A percentile compares a stretch with the other conserved stretches of the same genome.
Evolutionary conservation across 2,113 vertebrate species (phyloP).

Genomic region (Perca schrenkii): DNA sequence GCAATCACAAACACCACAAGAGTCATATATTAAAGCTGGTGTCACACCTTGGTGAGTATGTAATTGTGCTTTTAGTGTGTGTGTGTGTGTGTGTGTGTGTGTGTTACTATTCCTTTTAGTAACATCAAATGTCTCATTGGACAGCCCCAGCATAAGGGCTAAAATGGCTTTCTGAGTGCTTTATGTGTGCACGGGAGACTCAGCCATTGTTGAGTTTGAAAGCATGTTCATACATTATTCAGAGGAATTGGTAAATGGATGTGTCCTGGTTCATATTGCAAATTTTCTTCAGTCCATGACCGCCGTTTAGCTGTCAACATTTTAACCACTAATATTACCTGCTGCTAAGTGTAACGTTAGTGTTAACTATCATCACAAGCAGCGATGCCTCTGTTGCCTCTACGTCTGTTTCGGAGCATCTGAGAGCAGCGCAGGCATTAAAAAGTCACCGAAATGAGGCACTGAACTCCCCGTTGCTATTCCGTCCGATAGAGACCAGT

Average conservation of each 20-base stretch:
- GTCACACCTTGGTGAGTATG: conserved; percentile 39
- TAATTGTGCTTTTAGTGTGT: conserved; percentile 17
- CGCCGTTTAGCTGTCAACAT: too few relatives aligned
- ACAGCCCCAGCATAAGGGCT: conserved; percentile 32
- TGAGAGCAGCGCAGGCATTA: too few relatives aligned
- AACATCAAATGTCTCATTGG: conserved; percentile 71
- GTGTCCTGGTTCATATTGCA: conserved; percentile 37
- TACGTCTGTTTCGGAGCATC: too few relatives aligned
- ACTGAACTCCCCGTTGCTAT: too few relatives aligned
- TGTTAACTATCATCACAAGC: too few relatives aligned
- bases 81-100: conserved; percentile 15
- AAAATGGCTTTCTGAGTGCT: conserved; percentile 65
- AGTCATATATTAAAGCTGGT: conserved; percentile 50
- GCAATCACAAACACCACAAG: conserved; percentile 47
- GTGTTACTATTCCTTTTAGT: conserved; percentile 48
- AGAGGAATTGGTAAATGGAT: conserved; percentile 70
- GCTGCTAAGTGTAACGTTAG: too few relatives aligned
- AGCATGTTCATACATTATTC: conserved; percentile 79
- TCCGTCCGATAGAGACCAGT: too few relatives aligned
- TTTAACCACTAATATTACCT: too few relatives aligned
- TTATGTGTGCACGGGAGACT: conserved; percentile 52
- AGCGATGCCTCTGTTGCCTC: too few relatives aligned
- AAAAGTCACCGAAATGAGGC: too few relatives aligned
- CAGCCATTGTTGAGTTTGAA: conserved; percentile 65
- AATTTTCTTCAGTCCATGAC: background rate